These are phyloP conservation scores for Hipposideros larvatus DNA, from an alignment of 2,797 vertebrate genomes.

Conservation along the genomic window DNA sequence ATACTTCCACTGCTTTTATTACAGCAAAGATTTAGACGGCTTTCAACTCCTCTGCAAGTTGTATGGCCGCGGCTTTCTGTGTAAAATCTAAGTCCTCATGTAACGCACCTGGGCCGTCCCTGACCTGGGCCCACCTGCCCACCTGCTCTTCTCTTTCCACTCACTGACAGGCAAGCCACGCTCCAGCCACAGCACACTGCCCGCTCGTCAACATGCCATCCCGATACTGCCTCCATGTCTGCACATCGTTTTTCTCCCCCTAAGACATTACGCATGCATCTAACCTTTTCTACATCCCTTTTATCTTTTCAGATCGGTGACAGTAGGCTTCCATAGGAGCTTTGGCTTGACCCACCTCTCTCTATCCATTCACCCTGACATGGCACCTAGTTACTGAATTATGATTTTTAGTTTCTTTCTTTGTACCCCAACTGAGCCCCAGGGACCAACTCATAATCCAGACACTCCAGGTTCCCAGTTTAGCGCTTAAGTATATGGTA, in stretches of 20 bases:
- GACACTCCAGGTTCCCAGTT: background rate
- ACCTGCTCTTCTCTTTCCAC: background rate
- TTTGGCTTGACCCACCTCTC: background rate
- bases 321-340: background rate
- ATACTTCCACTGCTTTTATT: background rate
- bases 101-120: background rate
- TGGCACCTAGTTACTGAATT: background rate
- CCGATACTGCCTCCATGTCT: background rate
- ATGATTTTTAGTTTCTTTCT: background rate
- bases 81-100: background rate
- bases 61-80: background rate
- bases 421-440: background rate
- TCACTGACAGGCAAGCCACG: accelerated
- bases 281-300: background rate
- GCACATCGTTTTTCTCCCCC: background rate
- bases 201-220: background rate
- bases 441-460: background rate
- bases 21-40: background rate
- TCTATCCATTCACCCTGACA: background rate
- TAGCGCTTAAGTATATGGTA: background rate
- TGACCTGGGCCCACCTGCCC: accelerated
- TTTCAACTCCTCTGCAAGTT: background rate
- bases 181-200: background rate
- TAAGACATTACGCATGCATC: background rate
- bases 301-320: background rate